These are phyloP conservation scores for Hylaea fasciaria DNA, from an alignment of 2,888 invertebrate species.

Conservation along the genomic window DNA sequence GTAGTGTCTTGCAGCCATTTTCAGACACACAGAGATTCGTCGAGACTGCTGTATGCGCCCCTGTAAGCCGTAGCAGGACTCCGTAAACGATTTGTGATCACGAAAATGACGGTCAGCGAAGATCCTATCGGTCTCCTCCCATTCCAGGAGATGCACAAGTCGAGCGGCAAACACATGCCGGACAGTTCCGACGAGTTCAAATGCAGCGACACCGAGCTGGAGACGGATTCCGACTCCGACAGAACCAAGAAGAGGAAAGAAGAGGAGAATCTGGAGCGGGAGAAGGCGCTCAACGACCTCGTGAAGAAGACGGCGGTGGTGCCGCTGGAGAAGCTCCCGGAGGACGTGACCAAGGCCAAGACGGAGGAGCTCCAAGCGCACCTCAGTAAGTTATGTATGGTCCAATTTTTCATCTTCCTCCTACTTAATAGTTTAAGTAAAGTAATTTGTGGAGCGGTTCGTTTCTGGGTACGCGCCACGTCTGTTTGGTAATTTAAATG, in stretches of 20 bases:
- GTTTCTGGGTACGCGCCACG: no score
- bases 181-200: slow-evolving; percentile 82
- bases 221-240: slow-evolving; percentile 59
- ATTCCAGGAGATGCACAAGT: slow-evolving; percentile 82
- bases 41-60: no score
- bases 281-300: slow-evolving; percentile 62
- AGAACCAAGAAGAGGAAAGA: slow-evolving; percentile 67
- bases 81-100: not conserved
- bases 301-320: slow-evolving; percentile 73
- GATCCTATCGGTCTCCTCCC: not conserved
- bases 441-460: not conserved
- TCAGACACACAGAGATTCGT: no score
- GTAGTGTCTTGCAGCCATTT: no score
- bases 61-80: no score
- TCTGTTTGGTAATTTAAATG: no score
- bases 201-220: slow-evolving; percentile 62
- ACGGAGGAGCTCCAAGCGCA: slow-evolving; percentile 69
- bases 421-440: slow-evolving; percentile 1
- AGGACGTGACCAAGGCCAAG: slow-evolving; percentile 70
- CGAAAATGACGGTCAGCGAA: no score
- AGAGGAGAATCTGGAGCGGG: slow-evolving; percentile 59
- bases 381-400: slow-evolving; percentile 55
- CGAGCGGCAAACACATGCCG: slow-evolving; percentile 82
- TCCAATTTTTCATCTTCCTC: slow-evolving; percentile 16
- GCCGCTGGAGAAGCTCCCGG: slow-evolving; percentile 73